Evolutionary conservation across 1,140 invertebrate species (phyloP), one percentile per base, ranked within the genome.

Genomic region (Harlomillsia oculata): DNA sequence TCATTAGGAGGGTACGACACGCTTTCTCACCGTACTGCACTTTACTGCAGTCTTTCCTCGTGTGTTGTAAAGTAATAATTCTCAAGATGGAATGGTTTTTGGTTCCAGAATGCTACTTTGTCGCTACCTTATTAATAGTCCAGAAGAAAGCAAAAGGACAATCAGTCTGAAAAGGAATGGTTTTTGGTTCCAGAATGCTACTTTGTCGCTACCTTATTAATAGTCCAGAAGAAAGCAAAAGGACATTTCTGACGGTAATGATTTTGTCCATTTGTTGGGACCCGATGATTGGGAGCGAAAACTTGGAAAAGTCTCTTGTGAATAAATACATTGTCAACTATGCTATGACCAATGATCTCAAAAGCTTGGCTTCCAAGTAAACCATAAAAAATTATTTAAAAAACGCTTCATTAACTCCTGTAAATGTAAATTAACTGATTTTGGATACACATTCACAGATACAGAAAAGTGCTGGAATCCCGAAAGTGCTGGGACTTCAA

Each of bases 1-100:
- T 90, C 87, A 16, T 82, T 91, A 72, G 88, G 89, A 70, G 77
- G 75, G 74, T 25, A 23, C 84, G 84, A n/a, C 73, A 80, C 81
- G 73, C 29, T 26, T 25, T 48, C n/a, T n/a, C 6, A 25, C 11
- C n/a, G 20, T 18, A n/a, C n/a, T n/a, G n/a, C n/a, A n/a, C n/a
- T n/a, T n/a, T n/a, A n/a, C n/a, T n/a, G n/a, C n/a, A n/a, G n/a
- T n/a, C n/a, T n/a, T n/a, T n/a, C n/a, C n/a, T n/a, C n/a, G n/a
- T n/a, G n/a, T n/a, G n/a, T n/a, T n/a, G n/a, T n/a, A n/a, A n/a
- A n/a, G n/a, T n/a, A n/a, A n/a, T n/a, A n/a, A n/a, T n/a, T 14
- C 41, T 32, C 20, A 28, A n/a, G n/a, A n/a, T n/a, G n/a, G n/a
- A n/a, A n/a, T 48, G 23, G 16, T 48, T 2, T 13, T 39, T 44